A percentile compares a stretch with the other conserved stretches of the same genome.
Conservation (phyloP, 2,113 vertebrate genomes). For the Apistogramma diplotaenia region DNA sequence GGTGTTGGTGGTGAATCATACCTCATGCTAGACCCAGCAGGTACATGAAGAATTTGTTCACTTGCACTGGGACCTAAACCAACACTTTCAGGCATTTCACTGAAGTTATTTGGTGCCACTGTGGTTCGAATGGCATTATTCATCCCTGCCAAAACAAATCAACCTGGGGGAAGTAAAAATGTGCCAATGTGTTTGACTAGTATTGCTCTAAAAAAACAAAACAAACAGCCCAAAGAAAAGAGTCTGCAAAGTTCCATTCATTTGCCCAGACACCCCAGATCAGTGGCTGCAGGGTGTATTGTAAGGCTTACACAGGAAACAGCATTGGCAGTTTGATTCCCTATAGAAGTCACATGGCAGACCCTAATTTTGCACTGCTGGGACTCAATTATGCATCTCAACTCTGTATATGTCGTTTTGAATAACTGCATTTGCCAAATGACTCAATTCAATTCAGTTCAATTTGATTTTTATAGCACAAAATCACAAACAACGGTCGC, state of each 20-base stretch:
- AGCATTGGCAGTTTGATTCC: not conserved
- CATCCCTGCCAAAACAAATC: constrained; percentile 21
- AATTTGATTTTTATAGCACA: too few species aligned
- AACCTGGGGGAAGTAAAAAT: not conserved
- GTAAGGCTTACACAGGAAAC: not conserved
- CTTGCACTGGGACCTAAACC: not conserved
- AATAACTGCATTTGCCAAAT: not conserved
- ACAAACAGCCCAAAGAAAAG: not conserved
- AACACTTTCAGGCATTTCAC: not conserved
- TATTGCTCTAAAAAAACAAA: not conserved
- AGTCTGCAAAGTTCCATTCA: not conserved
- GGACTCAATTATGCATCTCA: not conserved
- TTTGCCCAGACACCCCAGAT: not conserved
- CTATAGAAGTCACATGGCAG: not conserved
- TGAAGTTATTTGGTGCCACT: not conserved
- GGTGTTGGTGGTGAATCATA: not conserved
- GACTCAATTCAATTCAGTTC: too few species aligned
- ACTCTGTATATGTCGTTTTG: not conserved
- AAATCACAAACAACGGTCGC: too few species aligned
- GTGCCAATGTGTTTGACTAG: not conserved
- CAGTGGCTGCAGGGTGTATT: not conserved
- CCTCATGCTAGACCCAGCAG: not conserved
- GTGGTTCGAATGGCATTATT: constrained; percentile 1
- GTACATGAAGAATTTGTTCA: not conserved
- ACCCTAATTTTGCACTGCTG: not conserved